A percentile compares a stretch with the other conserved stretches of the same genome.
These are phyloP conservation scores for Rhyacophila evoluta DNA, from an alignment of 2,888 invertebrate species.

Conservation along the genomic window DNA sequence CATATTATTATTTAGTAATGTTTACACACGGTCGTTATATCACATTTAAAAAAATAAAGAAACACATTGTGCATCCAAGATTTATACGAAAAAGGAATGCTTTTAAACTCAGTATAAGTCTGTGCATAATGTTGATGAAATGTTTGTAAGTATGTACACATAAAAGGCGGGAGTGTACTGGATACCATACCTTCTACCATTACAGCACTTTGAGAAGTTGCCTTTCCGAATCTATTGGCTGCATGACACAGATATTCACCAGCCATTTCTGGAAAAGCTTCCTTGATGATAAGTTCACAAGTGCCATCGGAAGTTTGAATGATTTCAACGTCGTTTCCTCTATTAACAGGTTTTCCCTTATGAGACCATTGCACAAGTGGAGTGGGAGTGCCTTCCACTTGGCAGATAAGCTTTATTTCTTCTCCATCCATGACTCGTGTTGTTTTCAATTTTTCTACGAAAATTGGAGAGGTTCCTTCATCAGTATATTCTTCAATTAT, in stretches of 20 bases:
- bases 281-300: slow-evolving; percentile 83
- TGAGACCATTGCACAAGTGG: slow-evolving; percentile 87
- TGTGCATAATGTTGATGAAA: slow-evolving; percentile 28
- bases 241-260: slow-evolving; percentile 89
- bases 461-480: slow-evolving; percentile 76
- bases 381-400: slow-evolving; percentile 81
- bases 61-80: slow-evolving; percentile 37
- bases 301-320: slow-evolving; percentile 82
- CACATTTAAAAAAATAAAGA: slow-evolving; percentile 34
- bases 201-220: slow-evolving; percentile 80
- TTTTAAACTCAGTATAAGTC: slow-evolving; percentile 26
- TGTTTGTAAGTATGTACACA: slow-evolving; percentile 48
- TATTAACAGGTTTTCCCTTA: slow-evolving; percentile 76
- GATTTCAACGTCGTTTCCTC: slow-evolving; percentile 82
- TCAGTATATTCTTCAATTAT: slow-evolving; percentile 67
- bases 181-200: slow-evolving; percentile 81
- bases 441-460: slow-evolving; percentile 79
- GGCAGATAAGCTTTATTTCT: slow-evolving; percentile 79
- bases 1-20: not conserved
- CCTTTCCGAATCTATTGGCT: slow-evolving; percentile 85
- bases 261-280: slow-evolving; percentile 92
- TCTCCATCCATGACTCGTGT: slow-evolving; percentile 92
- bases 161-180: not conserved
- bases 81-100: slow-evolving; percentile 32
- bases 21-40: not conserved